Evolutionary conservation across 2,113 vertebrate species (phyloP).

Genomic region (Clarias gariepinus): DNA sequence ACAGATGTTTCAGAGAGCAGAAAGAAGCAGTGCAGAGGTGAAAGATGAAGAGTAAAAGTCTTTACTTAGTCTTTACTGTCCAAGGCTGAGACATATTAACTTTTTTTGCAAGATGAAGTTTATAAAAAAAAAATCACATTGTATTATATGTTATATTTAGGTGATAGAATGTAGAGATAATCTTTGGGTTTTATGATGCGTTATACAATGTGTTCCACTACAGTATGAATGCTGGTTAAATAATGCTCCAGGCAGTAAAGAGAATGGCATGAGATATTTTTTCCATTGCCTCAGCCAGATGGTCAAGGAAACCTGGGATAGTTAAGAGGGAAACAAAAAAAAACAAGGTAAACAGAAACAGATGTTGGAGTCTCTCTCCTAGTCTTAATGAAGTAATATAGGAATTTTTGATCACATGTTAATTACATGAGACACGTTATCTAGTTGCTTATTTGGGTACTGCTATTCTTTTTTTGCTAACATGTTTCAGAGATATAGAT

Average conservation of each 20-base stretch:
- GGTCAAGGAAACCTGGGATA: slow-evolving; percentile 51
- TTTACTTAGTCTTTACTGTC: neutral
- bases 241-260: slow-evolving; percentile 59
- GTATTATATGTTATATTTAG: neutral
- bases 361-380: neutral
- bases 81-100: neutral
- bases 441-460: neutral
- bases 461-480: neutral
- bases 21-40: neutral
- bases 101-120: neutral
- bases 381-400: neutral
- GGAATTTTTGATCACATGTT: neutral
- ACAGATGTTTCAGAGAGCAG: neutral
- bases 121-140: too few species aligned
- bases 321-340: neutral
- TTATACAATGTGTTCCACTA: neutral
- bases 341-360: slow-evolving; percentile 9
- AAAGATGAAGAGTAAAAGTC: slow-evolving; percentile 1
- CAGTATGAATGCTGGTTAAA: slow-evolving; percentile 41
- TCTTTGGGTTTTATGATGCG: neutral
- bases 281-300: slow-evolving; percentile 67
- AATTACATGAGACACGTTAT: neutral
- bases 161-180: neutral
- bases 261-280: slow-evolving; percentile 60
- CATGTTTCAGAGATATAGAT: neutral